Conservation (phyloP, 2,888 invertebrate species). For the Mythimna loreyi region DNA sequence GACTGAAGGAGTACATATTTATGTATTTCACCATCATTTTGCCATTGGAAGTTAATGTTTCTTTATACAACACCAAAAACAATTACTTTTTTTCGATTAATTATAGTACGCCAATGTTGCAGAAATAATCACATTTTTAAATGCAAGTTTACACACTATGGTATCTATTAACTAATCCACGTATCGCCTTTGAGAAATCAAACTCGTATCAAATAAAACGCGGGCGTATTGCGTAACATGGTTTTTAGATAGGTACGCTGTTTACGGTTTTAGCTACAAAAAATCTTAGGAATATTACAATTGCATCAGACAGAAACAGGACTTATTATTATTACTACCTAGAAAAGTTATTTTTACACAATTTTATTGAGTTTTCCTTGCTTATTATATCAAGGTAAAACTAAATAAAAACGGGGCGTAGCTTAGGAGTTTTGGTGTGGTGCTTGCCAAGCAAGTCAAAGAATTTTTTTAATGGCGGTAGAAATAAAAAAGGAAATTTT, state of each 20-base stretch:
- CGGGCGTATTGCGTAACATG: background rate
- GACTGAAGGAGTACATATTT: no score
- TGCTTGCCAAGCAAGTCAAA: background rate
- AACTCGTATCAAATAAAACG: conserved; percentile 5
- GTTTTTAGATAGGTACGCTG: conserved; percentile 6
- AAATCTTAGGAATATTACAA: conserved; percentile 22
- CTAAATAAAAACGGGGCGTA: conserved; percentile 17
- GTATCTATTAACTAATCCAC: conserved; percentile 31
- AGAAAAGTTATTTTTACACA: conserved; percentile 34
- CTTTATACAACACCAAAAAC: background rate
- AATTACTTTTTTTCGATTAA: background rate
- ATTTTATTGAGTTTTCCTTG: conserved; percentile 24
- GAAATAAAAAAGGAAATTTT: background rate
- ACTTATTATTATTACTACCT: conserved; percentile 23
- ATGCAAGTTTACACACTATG: conserved; percentile 57
- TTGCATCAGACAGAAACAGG: conserved; percentile 2
- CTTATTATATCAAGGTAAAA: conserved; percentile 17
- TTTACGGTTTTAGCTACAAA: background rate
- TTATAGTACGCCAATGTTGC: conserved; percentile 45
- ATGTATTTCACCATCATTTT: background rate
- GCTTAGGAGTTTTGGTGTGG: conserved; percentile 21
- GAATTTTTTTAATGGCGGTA: background rate
- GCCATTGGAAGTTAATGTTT: background rate
- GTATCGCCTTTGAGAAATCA: conserved; percentile 24
- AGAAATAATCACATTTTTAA: conserved; percentile 47